Evolutionary conservation across 2,797 vertebrate species (phyloP), one percentile per base, ranked within the genome.

Genomic region (Smutsia temminckii): DNA sequence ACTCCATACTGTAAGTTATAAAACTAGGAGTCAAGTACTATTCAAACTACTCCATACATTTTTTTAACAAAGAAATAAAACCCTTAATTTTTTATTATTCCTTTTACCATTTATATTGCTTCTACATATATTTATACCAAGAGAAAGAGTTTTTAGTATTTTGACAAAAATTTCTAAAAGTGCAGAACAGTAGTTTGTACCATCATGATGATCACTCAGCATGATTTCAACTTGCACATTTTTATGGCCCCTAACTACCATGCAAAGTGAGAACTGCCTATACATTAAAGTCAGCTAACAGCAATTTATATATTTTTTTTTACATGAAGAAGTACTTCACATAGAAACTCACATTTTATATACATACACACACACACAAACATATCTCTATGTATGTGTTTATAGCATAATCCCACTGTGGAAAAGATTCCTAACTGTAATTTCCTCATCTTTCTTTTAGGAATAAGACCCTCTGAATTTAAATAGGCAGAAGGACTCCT

Each of bases 401-500:
- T 34, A 16, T 21, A 25, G 10, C 40, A 51, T 85, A 74, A 68
- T 18, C 57, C 55, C 49, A 86, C n/a, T 88, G 72, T 57, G 27
- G 20, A 32, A 94, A 25, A 72, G 40, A 55, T 3, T 83, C 49
- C 21, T 55, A 51, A 78, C 11, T 78, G 12, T 23, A 89, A 25
- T 89, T 25, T 32, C n/a, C 42, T 53, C 27, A 51, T 34, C 63
- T 72, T 94, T 57, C 37, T 83, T 59, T 95, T 71, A 66, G 14
- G 13, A 89, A 59, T 78, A 95, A 93, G 87, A 59, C 13, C 3
- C 20, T 93, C 81, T 72, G 55, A 59, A 72, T 72, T 77, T 89
- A 66, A 86, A 25, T 77, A 75, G 8, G 21, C 49, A 63, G 42
- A 53, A 25, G 63, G 17, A 74, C 18, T 64, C 63, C 13, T 57